Percentiles rank a stretch among this genome's conserved stretches.
These are phyloP conservation scores for Pelochelys cantorii DNA, from an alignment of 2,797 vertebrate genomes.

Conservation along the genomic window DNA sequence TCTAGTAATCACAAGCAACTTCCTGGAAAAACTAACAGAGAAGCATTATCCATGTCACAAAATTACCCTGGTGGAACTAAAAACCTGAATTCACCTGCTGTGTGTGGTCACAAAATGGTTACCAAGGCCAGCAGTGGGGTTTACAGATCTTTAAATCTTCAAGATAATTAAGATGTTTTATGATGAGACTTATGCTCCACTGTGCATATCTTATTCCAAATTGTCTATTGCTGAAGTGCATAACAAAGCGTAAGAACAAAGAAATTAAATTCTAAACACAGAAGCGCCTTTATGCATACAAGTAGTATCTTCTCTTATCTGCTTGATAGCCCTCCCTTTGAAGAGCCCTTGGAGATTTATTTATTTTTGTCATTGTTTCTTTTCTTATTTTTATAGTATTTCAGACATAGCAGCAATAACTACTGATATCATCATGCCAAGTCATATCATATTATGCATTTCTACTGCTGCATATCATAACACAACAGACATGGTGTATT, in stretches of 20 bases:
- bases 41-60: background rate
- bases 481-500: background rate
- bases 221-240: background rate
- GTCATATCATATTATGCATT: background rate
- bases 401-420: background rate
- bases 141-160: background rate
- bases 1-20: constrained; percentile 10
- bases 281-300: fast-evolving
- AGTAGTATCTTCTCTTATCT: background rate
- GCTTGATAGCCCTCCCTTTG: background rate
- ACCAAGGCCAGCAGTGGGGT: background rate
- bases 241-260: background rate
- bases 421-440: background rate
- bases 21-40: background rate
- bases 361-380: background rate
- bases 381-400: background rate
- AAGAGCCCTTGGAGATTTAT: background rate
- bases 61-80: background rate
- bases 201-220: background rate
- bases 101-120: background rate
- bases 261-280: background rate
- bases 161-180: background rate
- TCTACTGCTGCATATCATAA: background rate
- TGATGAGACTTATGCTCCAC: background rate
- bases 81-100: background rate